Percentiles rank a stretch among this genome's conserved stretches.
phyloP scores from a whole-genome alignment of 1,140 invertebrate species.

The Drosophila santomea region DNA sequence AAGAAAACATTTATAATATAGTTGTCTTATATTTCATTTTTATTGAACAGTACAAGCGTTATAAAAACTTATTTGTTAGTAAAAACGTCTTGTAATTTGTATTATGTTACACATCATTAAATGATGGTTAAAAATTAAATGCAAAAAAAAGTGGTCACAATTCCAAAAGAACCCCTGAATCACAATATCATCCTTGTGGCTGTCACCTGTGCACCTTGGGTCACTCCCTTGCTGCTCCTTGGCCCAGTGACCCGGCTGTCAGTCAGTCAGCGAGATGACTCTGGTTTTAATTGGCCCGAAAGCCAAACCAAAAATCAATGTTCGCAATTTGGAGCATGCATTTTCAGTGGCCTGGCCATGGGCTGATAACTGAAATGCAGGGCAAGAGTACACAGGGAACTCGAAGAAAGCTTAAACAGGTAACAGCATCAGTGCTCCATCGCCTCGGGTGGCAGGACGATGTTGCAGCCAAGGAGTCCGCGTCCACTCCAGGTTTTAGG shows the following conservation, averaged over 20 bases:
- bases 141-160: background rate
- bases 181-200: background rate
- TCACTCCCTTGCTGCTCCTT: constrained; percentile 16
- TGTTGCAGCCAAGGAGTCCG: constrained; percentile 92
- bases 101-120: too few relatives aligned
- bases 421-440: constrained; percentile 78
- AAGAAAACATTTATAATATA: too few relatives aligned
- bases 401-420: constrained; percentile 5
- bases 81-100: too few relatives aligned
- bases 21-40: too few relatives aligned
- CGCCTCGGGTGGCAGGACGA: constrained; percentile 86
- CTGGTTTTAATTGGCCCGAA: constrained; percentile 6
- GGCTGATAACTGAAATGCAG: constrained; percentile 17
- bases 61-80: too few relatives aligned
- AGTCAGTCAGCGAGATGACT: constrained; percentile 13
- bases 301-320: constrained; percentile 37
- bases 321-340: constrained; percentile 27
- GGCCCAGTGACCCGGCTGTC: constrained; percentile 45
- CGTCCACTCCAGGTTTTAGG: constrained; percentile 90
- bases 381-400: constrained; percentile 18
- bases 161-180: background rate
- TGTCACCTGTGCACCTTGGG: background rate
- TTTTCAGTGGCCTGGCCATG: constrained; percentile 20
- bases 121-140: too few relatives aligned
- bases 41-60: too few relatives aligned